phyloP scores from a whole-genome alignment of 2,888 invertebrate genomes.

The Aporophyla nigra region DNA sequence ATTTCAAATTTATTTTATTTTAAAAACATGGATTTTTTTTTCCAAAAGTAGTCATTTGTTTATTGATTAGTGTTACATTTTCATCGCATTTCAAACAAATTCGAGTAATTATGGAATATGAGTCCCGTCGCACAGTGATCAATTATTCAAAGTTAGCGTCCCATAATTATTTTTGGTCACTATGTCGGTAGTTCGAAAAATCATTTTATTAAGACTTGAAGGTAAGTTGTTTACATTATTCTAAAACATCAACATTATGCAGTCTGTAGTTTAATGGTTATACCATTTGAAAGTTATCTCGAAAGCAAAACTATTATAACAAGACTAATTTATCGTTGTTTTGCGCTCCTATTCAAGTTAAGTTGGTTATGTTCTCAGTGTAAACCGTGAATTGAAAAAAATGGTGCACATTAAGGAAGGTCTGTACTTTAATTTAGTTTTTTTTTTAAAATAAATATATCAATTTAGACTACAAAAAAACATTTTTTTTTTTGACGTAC shows the following conservation, averaged over 20 bases:
- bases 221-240: background rate
- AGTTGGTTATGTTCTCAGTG: background rate
- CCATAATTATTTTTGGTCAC: background rate
- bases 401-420: background rate
- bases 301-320: background rate
- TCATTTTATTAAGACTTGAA: no score
- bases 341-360: background rate
- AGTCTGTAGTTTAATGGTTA: background rate
- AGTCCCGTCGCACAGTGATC: no score
- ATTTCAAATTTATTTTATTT: no score
- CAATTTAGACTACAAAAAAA: background rate
- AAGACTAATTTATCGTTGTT: background rate
- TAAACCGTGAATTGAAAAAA: background rate
- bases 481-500: no score
- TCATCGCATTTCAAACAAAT: no score
- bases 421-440: background rate
- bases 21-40: no score
- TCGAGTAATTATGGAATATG: no score
- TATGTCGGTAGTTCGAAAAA: background rate
- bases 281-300: slow-evolving; percentile 1
- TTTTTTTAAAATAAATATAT: background rate
- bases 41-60: no score
- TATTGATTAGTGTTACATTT: no score
- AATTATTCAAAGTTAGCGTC: background rate
- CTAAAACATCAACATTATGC: background rate